Evolutionary conservation across 2,113 vertebrate genomes (phyloP), one percentile per base, ranked within the genome.

Genomic region (Hemiprocne comata): DNA sequence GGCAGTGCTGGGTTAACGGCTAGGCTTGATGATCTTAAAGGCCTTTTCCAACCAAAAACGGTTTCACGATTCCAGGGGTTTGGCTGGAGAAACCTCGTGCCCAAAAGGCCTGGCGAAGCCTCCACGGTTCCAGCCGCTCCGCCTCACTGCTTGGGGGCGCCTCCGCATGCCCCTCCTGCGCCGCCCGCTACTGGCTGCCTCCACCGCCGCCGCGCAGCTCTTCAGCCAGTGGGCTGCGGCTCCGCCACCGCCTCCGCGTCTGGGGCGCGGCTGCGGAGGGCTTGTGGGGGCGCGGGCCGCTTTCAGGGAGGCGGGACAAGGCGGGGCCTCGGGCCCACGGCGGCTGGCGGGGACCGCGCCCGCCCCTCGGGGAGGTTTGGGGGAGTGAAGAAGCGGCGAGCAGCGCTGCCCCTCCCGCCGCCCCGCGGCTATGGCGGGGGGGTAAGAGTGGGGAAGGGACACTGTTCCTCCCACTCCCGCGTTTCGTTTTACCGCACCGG

Each of bases 141-240:
- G 36, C 79, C 26, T 61, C 24, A 16, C 83, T 72, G 21, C 88
- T 6, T 5, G 67, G 62, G 64, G 70, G 89, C 74, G 85, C 82
- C 4, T 74, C 33, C 36, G 9, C 9, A 5, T 0, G 4, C 6
- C 10, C 14, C 5, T 1, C 1, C 7, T 13, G 8, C 54, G 5
- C 34, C 26, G 7, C 40, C n/a, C 26, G 8, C 46, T 44, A 65
- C 71, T 79, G 78, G 93, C 62, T 31, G 44, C 11, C 23, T 7
- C 13, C 51, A 1, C 53, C 17, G 6, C 40, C 51, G 10, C 77
- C 48, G 46, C 31, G 34, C 64, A 20, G 19, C 8, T 3, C 3
- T 2, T 4, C 20, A n/a, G 17, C 79, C 73, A 75, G 84, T 75
- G 36, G 40, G 60, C 42, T 36, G 25, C 31, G 15, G 60, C 19